Evolutionary conservation across 2,888 invertebrate genomes (phyloP), one percentile per base, ranked within the genome.

Genomic region (Cantharis rufa): DNA sequence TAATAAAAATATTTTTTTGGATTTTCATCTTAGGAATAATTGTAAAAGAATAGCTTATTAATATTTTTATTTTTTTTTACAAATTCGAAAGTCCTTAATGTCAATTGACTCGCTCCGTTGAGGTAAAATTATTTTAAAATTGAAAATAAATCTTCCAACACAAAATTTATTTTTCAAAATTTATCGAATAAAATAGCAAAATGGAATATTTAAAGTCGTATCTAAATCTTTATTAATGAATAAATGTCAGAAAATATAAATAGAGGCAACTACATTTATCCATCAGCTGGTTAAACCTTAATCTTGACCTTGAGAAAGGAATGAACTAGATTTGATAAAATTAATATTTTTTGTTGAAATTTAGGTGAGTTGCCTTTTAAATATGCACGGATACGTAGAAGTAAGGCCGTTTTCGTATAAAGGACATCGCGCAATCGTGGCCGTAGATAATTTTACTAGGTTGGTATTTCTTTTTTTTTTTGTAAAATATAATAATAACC

Each of bases 331-430:
- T 48, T 48, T 48, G n/a, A 48, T 48, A 48, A 48, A 32, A n/a
- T 48, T 48, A 9, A 48, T 48, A 4, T 48, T 48, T 48, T 48
- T 7, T 48, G 7, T 48, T 48, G 48, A n/a, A 48, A 48, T 85
- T 78, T 84, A 93, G 93, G 86, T 93, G 80, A 89, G 90, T 63
- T 87, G 90, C 48, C 86, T 90, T 75, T 89, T 94, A 72, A 90
- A 92, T 11, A 85, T 86, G 13, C 92, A 89, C 86, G 94, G 94
- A 0, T 89, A 90, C 62, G 89, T 93, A 27, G 94, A 94, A 86
- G 88, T 94, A 11, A 91, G 91, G 84, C 90, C 90, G 62, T 87
- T 89, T 77, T 90, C 91, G 11, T 85, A 84, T 24, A 88, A 82
- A 68, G 84, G 81, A n/a, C 80, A 87, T 66, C 87, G 89, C 4